phyloP scores from a whole-genome alignment of 2,113 vertebrate species.

The Caranx ignobilis region DNA sequence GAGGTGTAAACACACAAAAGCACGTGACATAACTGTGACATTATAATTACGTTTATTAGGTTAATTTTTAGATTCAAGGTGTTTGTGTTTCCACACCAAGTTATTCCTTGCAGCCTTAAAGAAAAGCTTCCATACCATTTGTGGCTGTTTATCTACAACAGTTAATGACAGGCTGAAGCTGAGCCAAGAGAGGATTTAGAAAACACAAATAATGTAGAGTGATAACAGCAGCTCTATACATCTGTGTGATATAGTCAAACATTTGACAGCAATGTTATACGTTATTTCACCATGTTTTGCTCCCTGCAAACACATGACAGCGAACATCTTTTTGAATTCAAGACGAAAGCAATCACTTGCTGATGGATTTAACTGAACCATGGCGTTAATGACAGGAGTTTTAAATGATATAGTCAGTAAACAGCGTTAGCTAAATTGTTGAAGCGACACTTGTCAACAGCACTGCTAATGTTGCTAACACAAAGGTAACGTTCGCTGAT shows the following conservation, averaged over 20 bases:
- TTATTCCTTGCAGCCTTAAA: too few relatives aligned
- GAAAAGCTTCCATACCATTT: too few relatives aligned
- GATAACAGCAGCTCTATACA: neutral
- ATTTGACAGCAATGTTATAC: neutral
- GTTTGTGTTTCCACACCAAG: neutral
- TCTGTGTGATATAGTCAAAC: neutral
- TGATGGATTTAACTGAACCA: neutral
- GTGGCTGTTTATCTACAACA: neutral
- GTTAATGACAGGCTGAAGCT: neutral
- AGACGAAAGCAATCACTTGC: neutral
- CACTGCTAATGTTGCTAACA: constrained; percentile 59
- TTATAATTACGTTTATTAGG: too few relatives aligned
- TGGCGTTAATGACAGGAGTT: too few relatives aligned
- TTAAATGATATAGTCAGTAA: neutral
- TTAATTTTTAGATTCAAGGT: neutral
- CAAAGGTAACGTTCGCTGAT: neutral
- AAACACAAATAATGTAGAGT: neutral
- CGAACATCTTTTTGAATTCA: neutral
- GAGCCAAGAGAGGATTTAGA: neutral
- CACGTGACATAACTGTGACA: neutral
- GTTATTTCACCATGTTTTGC: neutral
- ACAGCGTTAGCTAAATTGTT: neutral
- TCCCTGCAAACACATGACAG: neutral
- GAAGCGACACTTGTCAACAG: constrained; percentile 8
- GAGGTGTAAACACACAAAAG: constrained; percentile 28